phyloP scores from a whole-genome alignment of 1,140 invertebrate species.

The Cotesia glomerata region DNA sequence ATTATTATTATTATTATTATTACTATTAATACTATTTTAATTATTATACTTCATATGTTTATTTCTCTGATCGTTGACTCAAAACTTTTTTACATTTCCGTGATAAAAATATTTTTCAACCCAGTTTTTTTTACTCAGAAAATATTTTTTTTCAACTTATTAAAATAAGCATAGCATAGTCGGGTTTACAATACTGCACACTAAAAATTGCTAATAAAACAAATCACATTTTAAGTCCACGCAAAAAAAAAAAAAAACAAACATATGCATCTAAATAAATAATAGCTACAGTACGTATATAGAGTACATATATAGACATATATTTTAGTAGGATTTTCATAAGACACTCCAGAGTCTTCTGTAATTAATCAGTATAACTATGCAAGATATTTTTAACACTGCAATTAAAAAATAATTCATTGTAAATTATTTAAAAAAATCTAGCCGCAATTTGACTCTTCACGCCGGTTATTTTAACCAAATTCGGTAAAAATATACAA shows the following conservation, averaged over 20 bases:
- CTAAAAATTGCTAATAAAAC: not conserved
- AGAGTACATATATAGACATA: slow-evolving; percentile 54
- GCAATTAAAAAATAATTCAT: not conserved
- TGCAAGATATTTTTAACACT: not conserved
- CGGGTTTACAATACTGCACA: not conserved
- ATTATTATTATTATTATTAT: not conserved
- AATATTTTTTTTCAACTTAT: not conserved
- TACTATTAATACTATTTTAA: slow-evolving; percentile 25
- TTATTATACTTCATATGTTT: slow-evolving; percentile 30
- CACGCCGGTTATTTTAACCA: not conserved
- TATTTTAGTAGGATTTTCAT: slow-evolving; percentile 62
- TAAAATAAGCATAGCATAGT: too few species aligned
- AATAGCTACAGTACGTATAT: slow-evolving; percentile 56
- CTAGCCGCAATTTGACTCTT: not conserved
- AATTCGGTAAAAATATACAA: not conserved
- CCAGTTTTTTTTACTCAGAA: not conserved
- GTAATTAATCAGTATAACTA: slow-evolving; percentile 27
- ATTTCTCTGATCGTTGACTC: not conserved
- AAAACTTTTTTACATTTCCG: not conserved
- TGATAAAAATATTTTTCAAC: too few species aligned
- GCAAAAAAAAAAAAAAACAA: slow-evolving; percentile 47
- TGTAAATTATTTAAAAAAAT: not conserved
- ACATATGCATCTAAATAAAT: slow-evolving; percentile 45
- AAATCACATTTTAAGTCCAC: slow-evolving; percentile 41
- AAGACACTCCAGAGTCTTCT: slow-evolving; percentile 46